Percentiles rank a stretch among this genome's conserved stretches.
Evolutionary conservation across 1,140 invertebrate genomes (phyloP).

Genomic region (Bombus confusus): DNA sequence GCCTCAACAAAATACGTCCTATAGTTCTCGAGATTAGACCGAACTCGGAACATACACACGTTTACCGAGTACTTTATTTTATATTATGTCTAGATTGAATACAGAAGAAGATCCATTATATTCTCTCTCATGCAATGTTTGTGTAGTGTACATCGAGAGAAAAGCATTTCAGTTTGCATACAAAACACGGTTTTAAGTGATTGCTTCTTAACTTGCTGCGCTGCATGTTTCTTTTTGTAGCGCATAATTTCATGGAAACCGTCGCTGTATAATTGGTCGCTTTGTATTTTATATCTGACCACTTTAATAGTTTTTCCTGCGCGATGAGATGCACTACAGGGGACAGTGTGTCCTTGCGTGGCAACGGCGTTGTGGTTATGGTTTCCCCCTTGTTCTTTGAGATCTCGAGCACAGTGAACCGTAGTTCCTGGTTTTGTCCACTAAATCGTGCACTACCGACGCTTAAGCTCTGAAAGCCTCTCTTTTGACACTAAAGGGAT

Average conservation of each 20-base stretch:
- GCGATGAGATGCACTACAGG: neutral
- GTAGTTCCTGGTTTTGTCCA: neutral
- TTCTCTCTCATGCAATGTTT: neutral
- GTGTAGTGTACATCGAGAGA: neutral
- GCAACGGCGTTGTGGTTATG: too few species aligned
- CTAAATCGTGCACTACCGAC: neutral
- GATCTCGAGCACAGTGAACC: neutral
- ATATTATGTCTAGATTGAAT: too few species aligned
- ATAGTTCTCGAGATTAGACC: too few species aligned
- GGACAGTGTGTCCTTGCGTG: constrained; percentile 4
- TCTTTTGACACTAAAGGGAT: neutral
- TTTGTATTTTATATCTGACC: constrained; percentile 39
- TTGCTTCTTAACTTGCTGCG: neutral
- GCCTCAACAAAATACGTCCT: too few species aligned
- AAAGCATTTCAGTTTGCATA: neutral
- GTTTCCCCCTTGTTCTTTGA: neutral
- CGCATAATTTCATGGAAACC: constrained; percentile 26
- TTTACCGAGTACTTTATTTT: too few species aligned
- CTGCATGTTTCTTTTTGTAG: neutral
- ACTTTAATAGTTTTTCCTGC: constrained; percentile 12
- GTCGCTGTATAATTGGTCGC: constrained; percentile 27
- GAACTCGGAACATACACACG: too few species aligned
- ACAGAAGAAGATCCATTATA: neutral
- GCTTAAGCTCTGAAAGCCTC: neutral
- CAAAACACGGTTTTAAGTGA: neutral